Percentiles rank a stretch among this genome's conserved stretches.
Conservation (phyloP, 2,797 vertebrate species). For the Coregonus ussuriensis region DNA sequence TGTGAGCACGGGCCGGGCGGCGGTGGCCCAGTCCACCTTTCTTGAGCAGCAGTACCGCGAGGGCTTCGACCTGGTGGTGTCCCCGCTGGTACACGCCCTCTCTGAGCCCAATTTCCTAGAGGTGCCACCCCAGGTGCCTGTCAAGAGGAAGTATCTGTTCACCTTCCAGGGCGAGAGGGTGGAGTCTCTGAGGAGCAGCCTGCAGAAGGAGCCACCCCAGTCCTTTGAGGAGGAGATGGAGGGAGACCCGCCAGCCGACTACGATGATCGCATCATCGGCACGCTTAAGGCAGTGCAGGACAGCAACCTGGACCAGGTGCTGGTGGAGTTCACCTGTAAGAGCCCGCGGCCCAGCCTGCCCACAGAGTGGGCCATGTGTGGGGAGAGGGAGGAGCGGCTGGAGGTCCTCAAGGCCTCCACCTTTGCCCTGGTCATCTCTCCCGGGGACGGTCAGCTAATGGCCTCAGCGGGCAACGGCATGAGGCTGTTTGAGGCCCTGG, state of each 20-base stretch:
- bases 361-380: constrained; percentile 97
- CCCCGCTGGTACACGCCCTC: constrained; percentile 94
- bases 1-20: constrained; percentile 92
- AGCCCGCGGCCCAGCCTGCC: constrained; percentile 87
- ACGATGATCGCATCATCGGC: constrained; percentile 96
- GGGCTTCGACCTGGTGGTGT: constrained; percentile 92
- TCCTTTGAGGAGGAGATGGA: constrained; percentile 98
- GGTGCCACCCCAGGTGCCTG: constrained; percentile 94
- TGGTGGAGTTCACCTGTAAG: constrained; percentile 97
- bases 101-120: constrained; percentile 97
- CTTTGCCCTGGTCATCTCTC: constrained; percentile 93
- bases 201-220: constrained; percentile 87
- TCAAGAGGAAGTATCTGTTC: constrained; percentile 96
- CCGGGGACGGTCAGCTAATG: constrained; percentile 87
- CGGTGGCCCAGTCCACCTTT: constrained; percentile 95
- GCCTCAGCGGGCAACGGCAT: constrained; percentile 89
- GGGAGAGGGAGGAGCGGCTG: constrained; percentile 89
- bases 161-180: constrained; percentile 97
- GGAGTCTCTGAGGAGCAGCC: constrained; percentile 90
- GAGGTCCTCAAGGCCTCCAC: constrained; percentile 94
- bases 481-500: constrained; percentile 94
- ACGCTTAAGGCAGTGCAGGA: constrained; percentile 98
- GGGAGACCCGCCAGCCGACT: constrained; percentile 92
- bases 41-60: constrained; percentile 90
- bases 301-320: constrained; percentile 94